Base-by-base conservation (phyloP, 2,888 invertebrate genomes). In the Conistra vaccinii region DNA sequence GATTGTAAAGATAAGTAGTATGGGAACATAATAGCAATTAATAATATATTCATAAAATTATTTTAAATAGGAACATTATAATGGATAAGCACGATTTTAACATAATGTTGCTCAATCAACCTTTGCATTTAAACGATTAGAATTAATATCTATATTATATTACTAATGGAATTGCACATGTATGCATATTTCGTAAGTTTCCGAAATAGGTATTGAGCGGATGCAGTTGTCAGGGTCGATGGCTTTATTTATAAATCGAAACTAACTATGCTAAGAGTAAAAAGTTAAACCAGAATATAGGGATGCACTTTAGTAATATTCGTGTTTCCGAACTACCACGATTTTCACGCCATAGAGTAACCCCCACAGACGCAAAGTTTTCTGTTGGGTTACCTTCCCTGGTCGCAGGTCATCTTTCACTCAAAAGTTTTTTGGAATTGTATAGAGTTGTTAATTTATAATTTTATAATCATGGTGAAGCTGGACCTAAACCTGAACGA, bases 21-120 rank as follows among this genome's bases (percentile, higher is more conserved):
- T 2, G 14, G n/a, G n/a, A n/a, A n/a, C n/a, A n/a, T n/a, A n/a
- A n/a, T n/a, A n/a, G n/a, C n/a, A n/a, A n/a, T n/a, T n/a, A n/a
- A n/a, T 42, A 69, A n/a, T 70, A n/a, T 29, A 67, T 17, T 14
- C 42, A 42, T 20, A 26, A 3, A 51, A 29, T 45, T 51, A 42
- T 51, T 26, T 32, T 2, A 42, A 45, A 53, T 35, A 58, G 14
- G 4, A 48, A 48, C 9, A 32, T 53, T n/a, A 12, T n/a, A 61
- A 32, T 62, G 26, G 9, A 60, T 69, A 57, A 69, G 55, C 73
- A 69, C 73, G 65, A 73, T 57, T 66, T 63, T 29, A 20, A 62
- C 23, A 72, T 65, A 69, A 57, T 66, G 53, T 84, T 79, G 45
- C 57, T 26, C 26, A 80, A 84, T 69, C 26, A 51, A 51, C 63